Percentiles rank a stretch among this genome's conserved stretches.
These are phyloP conservation scores for Alcis repandata DNA, from an alignment of 2,888 invertebrate genomes.

Conservation along the genomic window DNA sequence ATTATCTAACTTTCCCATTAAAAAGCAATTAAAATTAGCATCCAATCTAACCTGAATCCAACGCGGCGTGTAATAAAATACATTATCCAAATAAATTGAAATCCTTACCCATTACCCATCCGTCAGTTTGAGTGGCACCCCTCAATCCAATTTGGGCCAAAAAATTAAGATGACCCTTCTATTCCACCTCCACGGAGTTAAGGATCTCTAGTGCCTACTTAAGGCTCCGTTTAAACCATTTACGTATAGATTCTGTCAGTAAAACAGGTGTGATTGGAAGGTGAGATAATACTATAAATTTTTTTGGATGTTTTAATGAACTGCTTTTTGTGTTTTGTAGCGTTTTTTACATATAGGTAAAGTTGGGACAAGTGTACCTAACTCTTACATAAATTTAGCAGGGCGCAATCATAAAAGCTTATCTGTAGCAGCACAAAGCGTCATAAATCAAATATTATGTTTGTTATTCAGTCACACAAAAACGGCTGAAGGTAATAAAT, in stretches of 20 bases:
- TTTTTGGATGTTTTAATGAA: too few species aligned
- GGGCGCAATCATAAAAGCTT: too few species aligned
- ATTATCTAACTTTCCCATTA: slow-evolving; percentile 26
- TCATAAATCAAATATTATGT: too few species aligned
- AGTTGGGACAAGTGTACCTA: too few species aligned
- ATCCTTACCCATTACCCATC: slow-evolving; percentile 39
- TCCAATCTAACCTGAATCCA: slow-evolving; percentile 29
- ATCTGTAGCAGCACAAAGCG: too few species aligned
- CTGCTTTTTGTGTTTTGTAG: too few species aligned
- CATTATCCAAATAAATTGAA: slow-evolving; percentile 37
- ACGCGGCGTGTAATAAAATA: slow-evolving; percentile 27
- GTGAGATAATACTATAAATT: too few species aligned
- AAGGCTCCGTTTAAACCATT: slow-evolving; percentile 31
- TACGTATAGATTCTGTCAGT: slow-evolving; percentile 10
- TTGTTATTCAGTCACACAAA: too few species aligned
- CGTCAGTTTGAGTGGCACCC: slow-evolving; percentile 35
- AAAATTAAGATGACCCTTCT: slow-evolving; percentile 52
- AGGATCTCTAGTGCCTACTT: slow-evolving; percentile 44
- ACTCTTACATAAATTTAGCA: too few species aligned
- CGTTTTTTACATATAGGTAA: too few species aligned
- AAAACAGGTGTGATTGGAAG: too few species aligned
- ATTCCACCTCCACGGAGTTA: slow-evolving; percentile 33
- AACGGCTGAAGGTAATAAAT: too few species aligned
- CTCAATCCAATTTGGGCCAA: slow-evolving; percentile 46
- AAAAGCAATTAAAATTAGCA: slow-evolving; percentile 35